Evolutionary conservation across 2,113 vertebrate genomes (phyloP).

Genomic region (Triplophysa tibetana): DNA sequence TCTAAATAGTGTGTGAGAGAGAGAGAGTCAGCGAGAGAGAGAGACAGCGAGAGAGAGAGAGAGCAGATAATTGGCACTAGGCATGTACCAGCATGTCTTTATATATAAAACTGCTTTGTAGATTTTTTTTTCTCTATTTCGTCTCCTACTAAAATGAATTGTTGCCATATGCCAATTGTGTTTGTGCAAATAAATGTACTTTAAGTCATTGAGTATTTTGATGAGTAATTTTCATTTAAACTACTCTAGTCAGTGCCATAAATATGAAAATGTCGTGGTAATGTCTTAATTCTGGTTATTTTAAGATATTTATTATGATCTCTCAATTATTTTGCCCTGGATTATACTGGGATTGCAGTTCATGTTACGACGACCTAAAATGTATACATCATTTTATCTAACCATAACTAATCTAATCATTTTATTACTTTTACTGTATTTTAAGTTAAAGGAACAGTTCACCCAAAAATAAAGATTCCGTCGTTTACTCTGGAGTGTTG

Average conservation of each 20-base stretch:
- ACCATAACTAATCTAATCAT: too few species aligned
- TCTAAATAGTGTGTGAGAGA: neutral
- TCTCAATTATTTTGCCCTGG: neutral
- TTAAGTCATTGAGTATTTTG: neutral
- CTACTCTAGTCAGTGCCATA: too few species aligned
- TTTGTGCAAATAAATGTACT: conserved; percentile 22
- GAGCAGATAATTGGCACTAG: neutral
- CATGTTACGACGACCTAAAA: too few species aligned
- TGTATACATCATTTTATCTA: too few species aligned
- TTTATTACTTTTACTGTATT: too few species aligned
- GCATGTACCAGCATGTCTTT: neutral
- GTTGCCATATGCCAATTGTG: neutral
- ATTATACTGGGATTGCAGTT: too few species aligned
- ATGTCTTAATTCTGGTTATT: too few species aligned
- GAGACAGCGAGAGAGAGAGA: neutral
- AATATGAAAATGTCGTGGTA: too few species aligned
- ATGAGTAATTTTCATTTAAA: too few species aligned
- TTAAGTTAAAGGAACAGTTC: too few species aligned
- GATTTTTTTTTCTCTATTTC: neutral
- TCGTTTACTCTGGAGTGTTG: too few species aligned
- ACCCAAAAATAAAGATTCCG: too few species aligned
- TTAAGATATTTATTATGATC: neutral
- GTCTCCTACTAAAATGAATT: neutral
- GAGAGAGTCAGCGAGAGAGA: neutral
- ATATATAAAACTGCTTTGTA: neutral